phyloP scores from a whole-genome alignment of 2,888 invertebrate genomes.

The Agapostemon virescens region DNA sequence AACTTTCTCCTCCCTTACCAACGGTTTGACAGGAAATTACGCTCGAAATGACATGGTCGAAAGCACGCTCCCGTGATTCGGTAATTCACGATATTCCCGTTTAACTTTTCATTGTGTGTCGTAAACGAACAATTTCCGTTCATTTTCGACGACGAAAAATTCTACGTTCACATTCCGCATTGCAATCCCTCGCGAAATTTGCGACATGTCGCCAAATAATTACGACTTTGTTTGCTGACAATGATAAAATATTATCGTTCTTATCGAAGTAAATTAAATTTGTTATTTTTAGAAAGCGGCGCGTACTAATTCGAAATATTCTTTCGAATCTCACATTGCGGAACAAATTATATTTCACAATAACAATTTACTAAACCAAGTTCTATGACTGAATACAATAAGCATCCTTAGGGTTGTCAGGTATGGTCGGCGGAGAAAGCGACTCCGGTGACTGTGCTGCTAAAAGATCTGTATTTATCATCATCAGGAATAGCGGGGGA shows the following conservation, averaged over 20 bases:
- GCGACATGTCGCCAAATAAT: background rate
- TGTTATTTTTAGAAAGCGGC: too few species aligned
- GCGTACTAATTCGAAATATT: too few species aligned
- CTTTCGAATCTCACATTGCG: too few species aligned
- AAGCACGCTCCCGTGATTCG: background rate
- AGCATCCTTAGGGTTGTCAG: too few species aligned
- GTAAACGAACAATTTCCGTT: background rate
- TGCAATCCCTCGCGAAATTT: background rate
- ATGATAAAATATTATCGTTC: background rate
- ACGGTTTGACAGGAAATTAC: slow-evolving; percentile 6
- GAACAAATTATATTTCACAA: too few species aligned
- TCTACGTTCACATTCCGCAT: background rate
- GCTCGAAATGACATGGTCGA: background rate
- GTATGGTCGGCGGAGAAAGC: too few species aligned
- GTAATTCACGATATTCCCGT: slow-evolving; percentile 6
- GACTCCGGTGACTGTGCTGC: too few species aligned
- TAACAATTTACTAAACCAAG: too few species aligned
- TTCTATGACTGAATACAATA: too few species aligned
- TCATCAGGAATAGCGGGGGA: too few species aligned
- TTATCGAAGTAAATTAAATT: too few species aligned
- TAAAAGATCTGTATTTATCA: too few species aligned
- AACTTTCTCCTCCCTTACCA: background rate
- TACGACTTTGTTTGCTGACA: background rate
- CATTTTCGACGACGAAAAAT: background rate
- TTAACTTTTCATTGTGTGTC: background rate